Evolutionary conservation across 2,888 invertebrate genomes (phyloP).

Genomic region (Crioceris asparagi): DNA sequence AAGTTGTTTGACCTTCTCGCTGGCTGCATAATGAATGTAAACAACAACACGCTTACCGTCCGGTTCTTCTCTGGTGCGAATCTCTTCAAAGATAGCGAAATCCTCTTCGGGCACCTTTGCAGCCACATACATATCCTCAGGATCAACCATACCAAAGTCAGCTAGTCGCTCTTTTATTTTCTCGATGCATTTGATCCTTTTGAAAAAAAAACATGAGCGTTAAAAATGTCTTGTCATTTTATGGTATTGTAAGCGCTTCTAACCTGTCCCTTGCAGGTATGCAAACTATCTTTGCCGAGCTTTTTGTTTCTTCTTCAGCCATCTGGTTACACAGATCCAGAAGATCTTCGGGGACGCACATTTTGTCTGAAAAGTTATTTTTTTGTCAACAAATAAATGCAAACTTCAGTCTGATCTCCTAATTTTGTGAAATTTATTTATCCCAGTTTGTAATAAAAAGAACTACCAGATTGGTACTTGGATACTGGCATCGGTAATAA

Average conservation of each 20-base stretch:
- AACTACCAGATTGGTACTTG: no score
- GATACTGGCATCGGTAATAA: no score
- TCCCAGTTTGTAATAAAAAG: no score
- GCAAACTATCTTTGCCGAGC: conserved; percentile 50
- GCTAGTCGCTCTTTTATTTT: conserved; percentile 66
- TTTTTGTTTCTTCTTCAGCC: conserved; percentile 49
- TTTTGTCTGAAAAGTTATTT: conserved; percentile 54
- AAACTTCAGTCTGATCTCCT: neutral
- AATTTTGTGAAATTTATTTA: no score
- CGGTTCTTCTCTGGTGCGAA: conserved; percentile 65
- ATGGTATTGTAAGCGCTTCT: conserved; percentile 1
- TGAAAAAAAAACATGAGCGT: conserved; percentile 12
- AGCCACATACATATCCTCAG: conserved; percentile 82
- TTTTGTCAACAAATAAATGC: conserved; percentile 1
- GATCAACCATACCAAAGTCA: conserved; percentile 73
- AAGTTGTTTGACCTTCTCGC: no score
- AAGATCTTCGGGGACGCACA: conserved; percentile 61
- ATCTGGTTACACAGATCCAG: conserved; percentile 55
- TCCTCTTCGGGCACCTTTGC: conserved; percentile 60
- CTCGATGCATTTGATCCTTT: conserved; percentile 64
- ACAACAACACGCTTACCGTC: conserved; percentile 47
- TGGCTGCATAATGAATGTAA: no score
- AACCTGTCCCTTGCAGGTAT: conserved; percentile 63
- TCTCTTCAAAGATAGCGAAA: conserved; percentile 65
- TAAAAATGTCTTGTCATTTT: conserved; percentile 2